Percentiles rank a stretch among this genome's conserved stretches.
phyloP scores from a whole-genome alignment of 2,888 invertebrate species.

The Xestia ashworthii region DNA sequence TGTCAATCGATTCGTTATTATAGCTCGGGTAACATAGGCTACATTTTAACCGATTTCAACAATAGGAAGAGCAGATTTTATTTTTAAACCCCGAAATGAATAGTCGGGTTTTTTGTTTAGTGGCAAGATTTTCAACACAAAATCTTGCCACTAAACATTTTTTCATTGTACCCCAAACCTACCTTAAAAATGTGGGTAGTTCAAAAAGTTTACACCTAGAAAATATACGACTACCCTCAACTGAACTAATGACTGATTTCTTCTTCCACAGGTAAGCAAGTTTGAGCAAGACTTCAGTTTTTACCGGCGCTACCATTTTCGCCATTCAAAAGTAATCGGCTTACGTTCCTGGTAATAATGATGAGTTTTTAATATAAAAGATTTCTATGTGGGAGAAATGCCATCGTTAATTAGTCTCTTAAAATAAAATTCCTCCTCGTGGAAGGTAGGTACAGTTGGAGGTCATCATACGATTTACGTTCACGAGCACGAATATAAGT shows the following conservation, averaged over 20 bases:
- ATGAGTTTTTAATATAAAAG: neutral
- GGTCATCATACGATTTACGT: too few relatives aligned
- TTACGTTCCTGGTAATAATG: conserved; percentile 43
- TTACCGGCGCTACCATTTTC: neutral
- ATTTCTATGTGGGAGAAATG: conserved; percentile 4
- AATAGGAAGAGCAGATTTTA: too few relatives aligned
- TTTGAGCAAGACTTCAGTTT: neutral
- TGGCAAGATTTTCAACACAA: too few relatives aligned
- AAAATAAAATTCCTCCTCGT: neutral
- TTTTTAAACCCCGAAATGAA: too few relatives aligned
- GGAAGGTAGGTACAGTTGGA: neutral
- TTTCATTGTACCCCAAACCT: neutral
- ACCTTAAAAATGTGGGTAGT: conserved; percentile 9
- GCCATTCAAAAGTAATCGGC: conserved; percentile 29
- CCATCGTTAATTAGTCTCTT: conserved; percentile 8
- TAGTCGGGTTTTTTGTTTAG: too few relatives aligned
- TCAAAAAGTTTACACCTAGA: neutral
- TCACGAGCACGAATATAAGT: too few relatives aligned
- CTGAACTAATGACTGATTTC: conserved; percentile 36
- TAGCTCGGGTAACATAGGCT: too few relatives aligned
- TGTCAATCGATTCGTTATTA: too few relatives aligned
- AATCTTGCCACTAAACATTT: neutral
- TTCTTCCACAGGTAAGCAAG: conserved; percentile 52
- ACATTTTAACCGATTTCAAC: too few relatives aligned
- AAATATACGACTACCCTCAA: neutral